These are phyloP conservation scores for Prunella strophiata DNA, from an alignment of 2,797 vertebrate species.

Conservation along the genomic window DNA sequence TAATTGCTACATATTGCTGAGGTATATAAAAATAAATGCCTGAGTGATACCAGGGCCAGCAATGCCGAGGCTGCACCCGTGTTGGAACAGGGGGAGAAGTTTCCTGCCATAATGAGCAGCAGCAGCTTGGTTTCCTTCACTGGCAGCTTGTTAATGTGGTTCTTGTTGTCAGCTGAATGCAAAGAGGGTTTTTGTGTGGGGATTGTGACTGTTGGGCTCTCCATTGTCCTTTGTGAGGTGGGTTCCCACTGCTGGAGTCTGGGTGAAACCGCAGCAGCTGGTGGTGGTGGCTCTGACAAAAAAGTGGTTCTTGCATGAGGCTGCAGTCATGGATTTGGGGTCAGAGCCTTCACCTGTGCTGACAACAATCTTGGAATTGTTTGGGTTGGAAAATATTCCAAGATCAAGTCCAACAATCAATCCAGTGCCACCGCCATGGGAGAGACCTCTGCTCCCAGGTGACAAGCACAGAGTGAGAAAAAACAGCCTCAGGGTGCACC, in stretches of 20 bases:
- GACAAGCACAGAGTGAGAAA: not conserved
- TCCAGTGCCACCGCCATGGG: not conserved
- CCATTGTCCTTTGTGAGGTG: not conserved
- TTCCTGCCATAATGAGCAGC: not conserved
- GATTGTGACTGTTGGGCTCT: not conserved
- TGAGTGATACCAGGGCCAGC: constrained; percentile 15
- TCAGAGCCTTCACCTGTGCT: not conserved
- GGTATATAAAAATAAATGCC: constrained; percentile 66
- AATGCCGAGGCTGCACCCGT: not conserved
- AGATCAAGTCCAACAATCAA: not conserved
- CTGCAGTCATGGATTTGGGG: not conserved
- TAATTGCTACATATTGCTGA: constrained; percentile 73
- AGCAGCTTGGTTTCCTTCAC: not conserved
- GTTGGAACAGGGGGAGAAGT: not conserved
- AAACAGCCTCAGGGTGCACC: not conserved
- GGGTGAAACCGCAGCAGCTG: not conserved
- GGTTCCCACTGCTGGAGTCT: not conserved
- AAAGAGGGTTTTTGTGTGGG: not conserved
- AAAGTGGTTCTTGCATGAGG: fast-evolving
- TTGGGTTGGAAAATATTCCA: fast-evolving
- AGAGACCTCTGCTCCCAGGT: not conserved
- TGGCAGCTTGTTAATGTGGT: not conserved
- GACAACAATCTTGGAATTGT: fast-evolving
- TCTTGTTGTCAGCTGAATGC: not conserved
- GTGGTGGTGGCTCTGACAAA: not conserved